Base-by-base conservation (phyloP, 2,888 invertebrate genomes). In the Eristalis tenax region DNA sequence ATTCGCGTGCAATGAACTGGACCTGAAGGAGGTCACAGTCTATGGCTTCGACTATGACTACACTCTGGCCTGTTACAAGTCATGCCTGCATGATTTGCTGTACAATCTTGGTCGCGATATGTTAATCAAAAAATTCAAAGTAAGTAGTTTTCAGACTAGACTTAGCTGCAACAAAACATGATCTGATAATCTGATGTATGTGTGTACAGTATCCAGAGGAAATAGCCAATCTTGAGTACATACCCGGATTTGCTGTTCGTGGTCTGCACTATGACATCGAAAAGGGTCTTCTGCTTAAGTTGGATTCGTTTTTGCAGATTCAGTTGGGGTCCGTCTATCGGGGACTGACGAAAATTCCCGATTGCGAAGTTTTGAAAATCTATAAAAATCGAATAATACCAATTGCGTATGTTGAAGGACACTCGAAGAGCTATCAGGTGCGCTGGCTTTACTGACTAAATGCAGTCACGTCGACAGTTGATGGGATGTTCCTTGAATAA, bases 1-100 rank as follows among this genome's bases (percentile, higher is more conserved):
- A 2, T 99, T 99, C 94, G 98, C 98, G 13, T 99, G 99, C 93
- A 99, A 99, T 94, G 99, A 99, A 91, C 94, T 99, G 79, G 97
- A 98, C 92, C 94, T 99, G 73, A 95, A 96, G 88, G 97, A 98
- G 93, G 97, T 99, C 57, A 95, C 97, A 91, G 98, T 99, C 0
- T 99, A 98, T 94, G 98, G 99, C 59, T 99, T 99, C 94, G 99
- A 99, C 93, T 99, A 99, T 94, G 99, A 99, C 93, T 99, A 99
- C 93, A 99, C 99, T 0, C 93, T 99, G 90, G 99, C 99, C 0
- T 97, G 98, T 90, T 99, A 99, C 92, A 98, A 97, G 91, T 96
- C 97, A 11, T 95, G 96, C 23, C 94, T 99, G 91, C 98, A 99
- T 92, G 96, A 96, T 91, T 94, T 99, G 65, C 95, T 99, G 22